phyloP scores from a whole-genome alignment of 92 coral and sea anemone species.

The Paramuricea clavata region DNA sequence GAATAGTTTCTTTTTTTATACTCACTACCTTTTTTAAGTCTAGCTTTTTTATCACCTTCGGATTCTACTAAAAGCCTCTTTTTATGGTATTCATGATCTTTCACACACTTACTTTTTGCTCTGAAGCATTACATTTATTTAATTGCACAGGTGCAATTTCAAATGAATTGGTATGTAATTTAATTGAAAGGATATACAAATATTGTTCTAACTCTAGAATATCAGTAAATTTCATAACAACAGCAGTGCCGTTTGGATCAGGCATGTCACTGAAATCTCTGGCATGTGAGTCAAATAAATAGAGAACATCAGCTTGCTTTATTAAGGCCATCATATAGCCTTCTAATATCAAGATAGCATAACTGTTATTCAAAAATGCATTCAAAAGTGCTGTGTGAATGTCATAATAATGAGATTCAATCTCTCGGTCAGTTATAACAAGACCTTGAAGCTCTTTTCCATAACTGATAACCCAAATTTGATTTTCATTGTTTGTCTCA shows the following conservation, averaged over 20 bases:
- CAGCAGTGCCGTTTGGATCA: constrained; percentile 8
- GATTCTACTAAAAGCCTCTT: not conserved
- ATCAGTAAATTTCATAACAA: not conserved
- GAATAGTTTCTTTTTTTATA: not conserved
- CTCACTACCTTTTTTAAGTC: not conserved
- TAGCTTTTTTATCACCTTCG: not conserved
- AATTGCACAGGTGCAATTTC: too few species aligned
- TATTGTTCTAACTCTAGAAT: not conserved
- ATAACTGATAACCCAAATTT: not conserved
- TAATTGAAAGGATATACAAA: not conserved
- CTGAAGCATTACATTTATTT: too few species aligned
- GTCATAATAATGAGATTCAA: not conserved
- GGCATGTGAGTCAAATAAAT: not conserved
- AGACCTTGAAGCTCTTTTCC: not conserved
- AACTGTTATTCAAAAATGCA: too few species aligned
- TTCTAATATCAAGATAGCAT: too few species aligned
- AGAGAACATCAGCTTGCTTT: not conserved
- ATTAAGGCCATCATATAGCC: too few species aligned
- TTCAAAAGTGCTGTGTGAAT: not conserved
- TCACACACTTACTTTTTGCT: too few species aligned
- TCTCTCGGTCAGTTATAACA: not conserved
- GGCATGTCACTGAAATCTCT: not conserved
- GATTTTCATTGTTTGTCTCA: not conserved
- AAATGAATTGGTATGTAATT: too few species aligned
- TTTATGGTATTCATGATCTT: not conserved